Evolutionary conservation across 2,888 invertebrate genomes (phyloP).

Genomic region (Perizoma affinitatum): DNA sequence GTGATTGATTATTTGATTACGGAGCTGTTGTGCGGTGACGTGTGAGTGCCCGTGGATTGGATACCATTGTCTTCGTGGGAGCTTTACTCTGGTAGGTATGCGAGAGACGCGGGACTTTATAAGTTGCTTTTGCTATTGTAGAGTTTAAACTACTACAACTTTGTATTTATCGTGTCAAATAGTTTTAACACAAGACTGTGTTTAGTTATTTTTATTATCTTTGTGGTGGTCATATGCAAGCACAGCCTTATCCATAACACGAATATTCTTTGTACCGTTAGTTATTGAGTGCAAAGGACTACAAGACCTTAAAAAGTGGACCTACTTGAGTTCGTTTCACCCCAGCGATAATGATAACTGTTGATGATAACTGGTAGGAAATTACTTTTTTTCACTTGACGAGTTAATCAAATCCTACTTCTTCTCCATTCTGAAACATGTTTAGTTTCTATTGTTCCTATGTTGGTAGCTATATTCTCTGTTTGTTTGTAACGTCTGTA

Average conservation of each 20-base stretch:
- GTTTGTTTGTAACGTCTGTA: background rate
- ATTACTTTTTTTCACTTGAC: no score
- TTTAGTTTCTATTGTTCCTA: conserved; percentile 1
- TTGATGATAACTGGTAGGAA: no score
- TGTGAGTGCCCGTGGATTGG: conserved; percentile 54
- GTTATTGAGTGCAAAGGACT: background rate
- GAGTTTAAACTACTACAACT: conserved; percentile 1
- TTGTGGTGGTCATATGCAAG: no score
- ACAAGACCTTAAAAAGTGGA: background rate
- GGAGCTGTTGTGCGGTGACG: conserved; percentile 51
- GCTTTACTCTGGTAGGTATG: conserved; percentile 62
- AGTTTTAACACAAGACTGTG: background rate
- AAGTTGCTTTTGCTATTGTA: no score
- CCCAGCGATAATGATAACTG: background rate
- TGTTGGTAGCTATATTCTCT: background rate
- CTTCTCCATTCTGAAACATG: background rate
- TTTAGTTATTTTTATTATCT: no score
- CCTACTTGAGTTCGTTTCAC: background rate
- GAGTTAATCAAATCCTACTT: background rate
- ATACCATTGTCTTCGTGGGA: conserved; percentile 61
- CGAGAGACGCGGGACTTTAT: conserved; percentile 32
- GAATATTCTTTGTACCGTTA: background rate
- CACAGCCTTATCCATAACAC: background rate
- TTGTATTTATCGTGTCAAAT: background rate
- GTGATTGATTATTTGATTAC: conserved; percentile 57